Percentiles rank a stretch among this genome's conserved stretches.
Conservation (phyloP, 92 coral and sea anemone genomes). For the Bergia sp. region DNA sequence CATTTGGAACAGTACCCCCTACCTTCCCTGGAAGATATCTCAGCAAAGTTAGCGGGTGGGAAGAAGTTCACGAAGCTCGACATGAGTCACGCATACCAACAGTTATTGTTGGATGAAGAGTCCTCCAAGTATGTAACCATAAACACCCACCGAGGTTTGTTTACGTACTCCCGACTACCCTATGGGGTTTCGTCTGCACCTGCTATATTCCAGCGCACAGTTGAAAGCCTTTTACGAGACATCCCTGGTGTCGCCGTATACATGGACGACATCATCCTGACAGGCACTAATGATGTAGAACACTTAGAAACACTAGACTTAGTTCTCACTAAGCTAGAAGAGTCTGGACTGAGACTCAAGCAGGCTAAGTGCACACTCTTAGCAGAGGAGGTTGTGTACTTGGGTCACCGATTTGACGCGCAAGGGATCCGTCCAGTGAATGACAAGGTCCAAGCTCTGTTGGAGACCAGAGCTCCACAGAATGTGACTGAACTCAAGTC, state of each 20-base stretch:
- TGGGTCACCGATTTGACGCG: constrained; percentile 43
- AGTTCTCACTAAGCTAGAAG: constrained; percentile 41
- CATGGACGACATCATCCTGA: constrained; percentile 42
- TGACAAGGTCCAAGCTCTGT: constrained; percentile 43
- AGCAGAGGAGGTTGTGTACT: constrained; percentile 40
- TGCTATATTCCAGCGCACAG: constrained; percentile 48
- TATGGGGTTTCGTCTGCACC: constrained; percentile 45
- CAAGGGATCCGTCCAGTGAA: constrained; percentile 44
- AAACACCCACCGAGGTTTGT: constrained; percentile 49
- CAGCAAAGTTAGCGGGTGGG: background rate
- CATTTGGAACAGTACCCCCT: background rate
- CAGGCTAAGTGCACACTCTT: constrained; percentile 39
- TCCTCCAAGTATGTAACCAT: constrained; percentile 40
- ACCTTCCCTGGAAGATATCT: background rate
- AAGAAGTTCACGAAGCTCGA: too few species aligned
- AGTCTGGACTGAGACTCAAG: constrained; percentile 48
- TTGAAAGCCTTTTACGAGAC: constrained; percentile 41
- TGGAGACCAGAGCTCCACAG: too few species aligned
- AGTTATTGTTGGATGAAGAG: constrained; percentile 48
- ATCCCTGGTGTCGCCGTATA: constrained; percentile 36
- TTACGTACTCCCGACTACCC: constrained; percentile 37
- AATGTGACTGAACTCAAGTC: too few species aligned
- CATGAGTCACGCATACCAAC: constrained; percentile 70
- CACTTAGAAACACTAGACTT: constrained; percentile 26
- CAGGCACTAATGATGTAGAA: constrained; percentile 30